Conservation (phyloP, 2,113 vertebrate genomes). For the Pagrus major region DNA sequence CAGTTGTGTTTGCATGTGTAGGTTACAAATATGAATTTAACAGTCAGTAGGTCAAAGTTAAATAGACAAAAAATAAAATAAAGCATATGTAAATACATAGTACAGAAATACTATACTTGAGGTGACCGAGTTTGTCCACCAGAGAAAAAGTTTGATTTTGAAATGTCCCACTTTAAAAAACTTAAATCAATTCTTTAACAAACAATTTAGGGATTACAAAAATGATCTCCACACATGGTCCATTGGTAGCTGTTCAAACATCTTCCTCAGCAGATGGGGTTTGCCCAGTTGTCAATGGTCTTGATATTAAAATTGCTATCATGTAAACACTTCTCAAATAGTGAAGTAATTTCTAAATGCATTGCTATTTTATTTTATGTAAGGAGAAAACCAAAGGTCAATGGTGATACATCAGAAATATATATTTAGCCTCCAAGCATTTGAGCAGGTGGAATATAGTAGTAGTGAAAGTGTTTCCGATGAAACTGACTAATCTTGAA, state of each 20-base stretch:
- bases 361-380: not conserved
- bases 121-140: not conserved
- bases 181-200: not conserved
- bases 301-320: not conserved
- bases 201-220: not conserved
- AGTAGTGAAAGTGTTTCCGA: not conserved
- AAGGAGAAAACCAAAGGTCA: not conserved
- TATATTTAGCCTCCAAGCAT: not conserved
- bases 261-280: not conserved
- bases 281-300: not conserved
- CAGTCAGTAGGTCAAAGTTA: not conserved
- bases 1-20: not conserved
- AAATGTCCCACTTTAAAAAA: not conserved
- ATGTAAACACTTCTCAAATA: not conserved
- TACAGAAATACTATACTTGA: not conserved
- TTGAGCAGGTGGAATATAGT: not conserved
- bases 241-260: not conserved
- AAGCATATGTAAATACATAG: not conserved
- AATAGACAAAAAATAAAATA: not conserved
- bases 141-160: not conserved
- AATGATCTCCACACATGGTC: not conserved
- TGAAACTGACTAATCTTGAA: not conserved
- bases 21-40: slow-evolving; percentile 5
- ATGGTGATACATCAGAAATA: not conserved
- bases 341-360: not conserved